Base-by-base conservation (phyloP, 1,140 invertebrate species). In the Drosophila sp. region DNA sequence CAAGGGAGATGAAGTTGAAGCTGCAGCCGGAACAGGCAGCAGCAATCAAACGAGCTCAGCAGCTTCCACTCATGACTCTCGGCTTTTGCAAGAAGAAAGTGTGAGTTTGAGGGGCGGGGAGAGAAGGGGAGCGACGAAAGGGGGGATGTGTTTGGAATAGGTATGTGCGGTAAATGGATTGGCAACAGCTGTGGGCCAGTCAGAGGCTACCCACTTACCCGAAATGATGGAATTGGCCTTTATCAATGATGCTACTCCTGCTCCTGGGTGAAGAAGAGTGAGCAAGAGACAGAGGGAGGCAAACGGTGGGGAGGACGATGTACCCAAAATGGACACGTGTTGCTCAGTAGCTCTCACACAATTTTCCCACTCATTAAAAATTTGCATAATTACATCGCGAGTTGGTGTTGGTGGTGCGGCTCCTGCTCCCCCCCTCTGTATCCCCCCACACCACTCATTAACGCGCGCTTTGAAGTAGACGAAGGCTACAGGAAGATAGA, bases 311-410 rank as follows among this genome's bases (percentile, higher is more conserved):
- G 30, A 11, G 0, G 33, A 64, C 57, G 7, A 47, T 47, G 44
- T 2, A 3, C 44, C 27, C 41, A 40, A 61, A 60, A 56, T 35
- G 56, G 64, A 50, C 81, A 82, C 84, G 77, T 89, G 80, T 89
- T 83, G 84, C 65, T 56, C 25, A 5, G 38, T 7, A 7, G 17
- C 44, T 25, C 35, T 50, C 35, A 47, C 35, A 69, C 69, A 75
- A 75, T 78, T 89, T 89, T 89, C 69, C 84, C 73, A 78, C 80
- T 89, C 85, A 89, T 89, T 89, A 89, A 60, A 84, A 89, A 89
- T 89, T 89, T 89, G 85, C 84, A 89, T 89, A 89, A 89, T 89
- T 89, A 84, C 80, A 56, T 44, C 67, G 44, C 56, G 32, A 58
- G 56, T 35, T 35, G 10, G 32, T 35, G 17, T 17, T n/a, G 44